Percentiles rank a stretch among this genome's conserved stretches.
These are phyloP conservation scores for Automeris io DNA, from an alignment of 2,888 invertebrate genomes.

Conservation along the genomic window DNA sequence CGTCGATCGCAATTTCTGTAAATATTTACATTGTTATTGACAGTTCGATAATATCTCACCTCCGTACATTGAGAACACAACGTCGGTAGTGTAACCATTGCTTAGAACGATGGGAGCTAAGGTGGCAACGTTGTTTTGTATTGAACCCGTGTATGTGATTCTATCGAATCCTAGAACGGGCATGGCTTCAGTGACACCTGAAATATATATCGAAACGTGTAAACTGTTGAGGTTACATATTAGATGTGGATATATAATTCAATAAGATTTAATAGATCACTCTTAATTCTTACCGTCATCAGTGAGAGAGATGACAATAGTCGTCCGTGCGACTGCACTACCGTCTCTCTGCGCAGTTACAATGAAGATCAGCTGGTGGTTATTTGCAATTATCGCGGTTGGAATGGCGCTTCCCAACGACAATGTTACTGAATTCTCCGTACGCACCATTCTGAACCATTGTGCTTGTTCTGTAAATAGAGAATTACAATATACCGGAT, in stretches of 20 bases:
- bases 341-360: slow-evolving; percentile 21
- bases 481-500: too few species aligned
- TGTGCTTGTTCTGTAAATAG: slow-evolving; percentile 17
- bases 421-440: slow-evolving; percentile 17
- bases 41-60: too few species aligned
- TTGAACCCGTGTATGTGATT: slow-evolving; percentile 22
- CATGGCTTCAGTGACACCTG: slow-evolving; percentile 12
- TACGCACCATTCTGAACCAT: slow-evolving; percentile 17
- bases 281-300: too few species aligned
- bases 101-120: slow-evolving; percentile 21
- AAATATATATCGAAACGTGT: too few species aligned
- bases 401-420: slow-evolving; percentile 20
- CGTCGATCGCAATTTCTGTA: too few species aligned
- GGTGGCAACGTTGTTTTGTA: slow-evolving; percentile 12
- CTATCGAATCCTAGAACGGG: slow-evolving; percentile 21
- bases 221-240: not conserved
- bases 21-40: too few species aligned
- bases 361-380: slow-evolving; percentile 21
- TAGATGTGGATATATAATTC: too few species aligned
- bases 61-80: slow-evolving; percentile 22
- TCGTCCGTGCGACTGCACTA: slow-evolving; percentile 17
- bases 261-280: too few species aligned
- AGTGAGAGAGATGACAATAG: slow-evolving; percentile 21
- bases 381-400: slow-evolving; percentile 20
- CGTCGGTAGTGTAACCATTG: slow-evolving; percentile 20